Percentiles rank a stretch among this genome's conserved stretches.
Conservation (phyloP, 2,113 vertebrate genomes). For the Hippocampus guttulatus region DNA sequence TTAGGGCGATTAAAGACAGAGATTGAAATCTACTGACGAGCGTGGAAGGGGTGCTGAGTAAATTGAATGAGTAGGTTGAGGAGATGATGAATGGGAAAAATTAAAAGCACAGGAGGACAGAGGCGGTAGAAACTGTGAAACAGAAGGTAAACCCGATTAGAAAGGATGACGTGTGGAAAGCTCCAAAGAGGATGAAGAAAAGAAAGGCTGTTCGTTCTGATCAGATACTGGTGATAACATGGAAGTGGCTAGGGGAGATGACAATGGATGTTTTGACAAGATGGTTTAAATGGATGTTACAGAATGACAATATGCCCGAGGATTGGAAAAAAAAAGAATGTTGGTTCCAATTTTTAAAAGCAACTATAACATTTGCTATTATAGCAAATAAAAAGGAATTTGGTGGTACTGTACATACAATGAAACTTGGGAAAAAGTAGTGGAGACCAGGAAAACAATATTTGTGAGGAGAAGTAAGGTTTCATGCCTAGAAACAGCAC, state of each 20-base stretch:
- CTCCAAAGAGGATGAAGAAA: background rate
- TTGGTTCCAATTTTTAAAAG: background rate
- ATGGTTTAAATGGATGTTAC: background rate
- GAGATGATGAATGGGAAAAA: background rate
- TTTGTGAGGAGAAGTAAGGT: background rate
- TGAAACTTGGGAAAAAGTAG: background rate
- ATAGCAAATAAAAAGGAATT: background rate
- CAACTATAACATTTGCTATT: background rate
- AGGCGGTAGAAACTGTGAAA: background rate
- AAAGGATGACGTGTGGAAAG: background rate
- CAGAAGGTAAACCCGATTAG: background rate
- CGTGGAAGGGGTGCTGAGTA: background rate
- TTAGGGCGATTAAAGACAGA: background rate
- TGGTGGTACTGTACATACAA: background rate
- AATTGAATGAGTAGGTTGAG: background rate
- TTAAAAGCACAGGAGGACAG: background rate
- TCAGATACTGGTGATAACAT: background rate
- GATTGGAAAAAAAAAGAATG: background rate
- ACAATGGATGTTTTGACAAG: background rate
- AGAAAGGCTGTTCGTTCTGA: background rate
- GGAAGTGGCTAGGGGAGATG: background rate
- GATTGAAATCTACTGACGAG: background rate
- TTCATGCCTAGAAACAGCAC: background rate
- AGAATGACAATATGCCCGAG: background rate
- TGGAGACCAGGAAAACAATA: background rate